These are phyloP conservation scores for Zosterops japonicus DNA, from an alignment of 2,113 vertebrate genomes.

Conservation along the genomic window DNA sequence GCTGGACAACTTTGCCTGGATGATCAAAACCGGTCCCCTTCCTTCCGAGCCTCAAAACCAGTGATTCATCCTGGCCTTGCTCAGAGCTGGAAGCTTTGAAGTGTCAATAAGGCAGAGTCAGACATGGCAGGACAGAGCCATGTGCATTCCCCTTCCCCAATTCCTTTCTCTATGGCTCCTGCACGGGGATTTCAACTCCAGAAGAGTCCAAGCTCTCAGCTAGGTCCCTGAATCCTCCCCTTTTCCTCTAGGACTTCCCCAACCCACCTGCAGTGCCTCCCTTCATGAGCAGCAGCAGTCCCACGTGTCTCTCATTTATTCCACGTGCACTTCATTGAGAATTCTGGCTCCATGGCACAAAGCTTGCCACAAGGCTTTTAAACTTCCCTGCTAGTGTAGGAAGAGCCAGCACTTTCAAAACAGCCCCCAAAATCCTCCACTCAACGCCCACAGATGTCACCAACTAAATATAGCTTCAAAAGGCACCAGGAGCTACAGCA, in stretches of 20 bases:
- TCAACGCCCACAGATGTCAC: neutral
- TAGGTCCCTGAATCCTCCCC: neutral
- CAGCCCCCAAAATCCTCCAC: slow-evolving; percentile 16
- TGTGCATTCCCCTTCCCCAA: rapidly evolving
- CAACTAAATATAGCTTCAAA: slow-evolving; percentile 40
- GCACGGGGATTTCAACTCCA: neutral
- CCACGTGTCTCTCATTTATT: neutral
- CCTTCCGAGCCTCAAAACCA: neutral
- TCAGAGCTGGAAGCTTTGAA: slow-evolving; percentile 35
- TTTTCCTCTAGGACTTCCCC: neutral
- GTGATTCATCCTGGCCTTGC: slow-evolving; percentile 39
- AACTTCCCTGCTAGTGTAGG: neutral
- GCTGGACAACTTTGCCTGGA: slow-evolving; percentile 1
- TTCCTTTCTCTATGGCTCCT: neutral
- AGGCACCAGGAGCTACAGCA: neutral
- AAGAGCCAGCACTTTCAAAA: neutral
- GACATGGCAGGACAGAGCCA: neutral
- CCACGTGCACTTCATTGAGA: neutral
- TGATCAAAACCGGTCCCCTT: slow-evolving; percentile 29
- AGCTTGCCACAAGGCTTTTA: slow-evolving; percentile 1
- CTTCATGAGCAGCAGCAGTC: neutral
- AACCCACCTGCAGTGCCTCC: neutral
- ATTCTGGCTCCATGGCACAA: neutral
- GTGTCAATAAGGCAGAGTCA: neutral
- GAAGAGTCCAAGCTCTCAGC: neutral